Evolutionary conservation across 2,113 vertebrate species (phyloP).

Genomic region (Gavia stellata): DNA sequence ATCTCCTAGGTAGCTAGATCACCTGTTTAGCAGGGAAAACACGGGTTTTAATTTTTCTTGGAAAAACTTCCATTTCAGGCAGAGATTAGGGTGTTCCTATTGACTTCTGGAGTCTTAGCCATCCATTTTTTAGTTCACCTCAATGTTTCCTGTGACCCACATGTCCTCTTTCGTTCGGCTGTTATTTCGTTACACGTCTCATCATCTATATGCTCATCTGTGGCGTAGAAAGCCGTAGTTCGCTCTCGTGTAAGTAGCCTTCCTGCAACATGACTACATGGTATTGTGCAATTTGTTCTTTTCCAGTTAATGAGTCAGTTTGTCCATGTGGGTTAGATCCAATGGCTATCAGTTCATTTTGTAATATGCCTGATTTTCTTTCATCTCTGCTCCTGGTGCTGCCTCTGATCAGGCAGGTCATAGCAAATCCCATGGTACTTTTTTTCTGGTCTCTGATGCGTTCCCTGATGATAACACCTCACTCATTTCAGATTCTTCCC

Average conservation of each 20-base stretch:
- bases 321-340: slow-evolving; percentile 28
- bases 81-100: neutral
- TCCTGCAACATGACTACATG: neutral
- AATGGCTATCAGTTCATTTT: slow-evolving; percentile 20
- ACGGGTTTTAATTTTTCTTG: neutral
- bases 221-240: neutral
- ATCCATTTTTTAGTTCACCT: neutral
- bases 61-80: neutral
- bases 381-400: slow-evolving; percentile 1
- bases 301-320: slow-evolving; percentile 26
- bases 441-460: neutral
- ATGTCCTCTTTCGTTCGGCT: neutral
- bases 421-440: neutral
- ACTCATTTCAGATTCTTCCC: neutral
- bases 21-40: neutral
- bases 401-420: neutral
- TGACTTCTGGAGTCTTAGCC: neutral
- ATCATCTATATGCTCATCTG: neutral
- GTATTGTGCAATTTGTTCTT: neutral
- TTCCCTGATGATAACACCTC: neutral
- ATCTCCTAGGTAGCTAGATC: neutral
- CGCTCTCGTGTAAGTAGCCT: neutral
- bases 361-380: neutral
- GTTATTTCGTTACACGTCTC: neutral
- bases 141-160: neutral